Evolutionary conservation across 92 coral and sea anemone genomes (phyloP).

Genomic region (Bergia puertoricense): DNA sequence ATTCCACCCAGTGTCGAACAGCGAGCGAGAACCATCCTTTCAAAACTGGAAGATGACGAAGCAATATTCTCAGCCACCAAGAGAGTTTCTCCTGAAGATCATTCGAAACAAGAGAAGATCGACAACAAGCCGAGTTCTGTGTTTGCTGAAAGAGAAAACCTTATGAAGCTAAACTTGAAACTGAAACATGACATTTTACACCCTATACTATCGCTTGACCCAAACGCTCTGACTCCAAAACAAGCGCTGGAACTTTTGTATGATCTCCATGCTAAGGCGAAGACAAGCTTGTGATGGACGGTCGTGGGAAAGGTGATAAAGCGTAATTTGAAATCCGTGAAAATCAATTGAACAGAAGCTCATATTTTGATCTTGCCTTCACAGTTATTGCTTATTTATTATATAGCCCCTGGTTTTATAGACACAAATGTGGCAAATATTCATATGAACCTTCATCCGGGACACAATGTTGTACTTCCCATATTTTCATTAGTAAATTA

Average conservation of each 20-base stretch:
- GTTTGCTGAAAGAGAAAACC: neutral
- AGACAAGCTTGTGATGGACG: neutral
- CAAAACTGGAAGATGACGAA: conserved; percentile 56
- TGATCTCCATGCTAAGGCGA: conserved; percentile 56
- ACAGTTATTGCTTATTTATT: too few relatives aligned
- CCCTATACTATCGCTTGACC: conserved; percentile 55
- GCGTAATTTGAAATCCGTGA: too few relatives aligned
- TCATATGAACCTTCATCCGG: too few relatives aligned
- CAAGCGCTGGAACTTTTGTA: conserved; percentile 59
- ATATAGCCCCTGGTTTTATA: too few relatives aligned
- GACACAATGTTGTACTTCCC: too few relatives aligned
- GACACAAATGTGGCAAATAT: too few relatives aligned
- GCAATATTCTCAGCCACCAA: conserved; percentile 9
- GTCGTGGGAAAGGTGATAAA: neutral
- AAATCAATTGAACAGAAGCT: too few relatives aligned
- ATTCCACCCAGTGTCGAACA: conserved; percentile 67
- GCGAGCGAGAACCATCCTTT: conserved; percentile 74
- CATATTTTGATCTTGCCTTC: too few relatives aligned
- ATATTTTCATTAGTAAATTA: too few relatives aligned
- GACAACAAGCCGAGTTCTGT: neutral
- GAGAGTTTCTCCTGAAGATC: neutral
- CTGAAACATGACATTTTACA: conserved; percentile 43
- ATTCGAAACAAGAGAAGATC: neutral
- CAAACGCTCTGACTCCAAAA: conserved; percentile 56
- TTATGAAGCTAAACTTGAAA: neutral